Evolutionary conservation across 1,140 invertebrate genomes (phyloP).

Genomic region (Drosophila persimilis): DNA sequence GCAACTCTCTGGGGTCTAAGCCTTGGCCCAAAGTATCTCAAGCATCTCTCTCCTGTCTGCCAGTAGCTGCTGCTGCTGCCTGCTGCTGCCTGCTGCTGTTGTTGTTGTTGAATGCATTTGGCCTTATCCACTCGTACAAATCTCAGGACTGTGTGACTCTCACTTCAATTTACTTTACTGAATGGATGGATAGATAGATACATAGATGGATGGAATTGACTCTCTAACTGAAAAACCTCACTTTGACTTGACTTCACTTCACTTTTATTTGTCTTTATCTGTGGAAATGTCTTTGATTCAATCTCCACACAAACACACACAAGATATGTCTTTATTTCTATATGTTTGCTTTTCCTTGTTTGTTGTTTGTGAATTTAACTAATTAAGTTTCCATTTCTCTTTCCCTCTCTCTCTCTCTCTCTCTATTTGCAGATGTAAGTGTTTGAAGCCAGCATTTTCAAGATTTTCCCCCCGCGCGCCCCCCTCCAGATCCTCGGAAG

Average conservation of each 20-base stretch:
- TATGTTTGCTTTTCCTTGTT: constrained; percentile 29
- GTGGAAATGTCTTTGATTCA: constrained; percentile 26
- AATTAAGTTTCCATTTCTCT: constrained; percentile 70
- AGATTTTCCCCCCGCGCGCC: constrained; percentile 11
- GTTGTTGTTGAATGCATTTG: no score
- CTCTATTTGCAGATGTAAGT: constrained; percentile 78
- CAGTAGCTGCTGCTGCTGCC: no score
- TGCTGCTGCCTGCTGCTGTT: no score
- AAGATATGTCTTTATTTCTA: background rate
- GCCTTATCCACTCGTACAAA: constrained; percentile 24
- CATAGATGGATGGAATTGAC: no score
- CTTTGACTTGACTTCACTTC: constrained; percentile 39
- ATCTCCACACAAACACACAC: constrained; percentile 10
- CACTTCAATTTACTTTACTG: constrained; percentile 13
- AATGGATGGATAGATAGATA: no score
- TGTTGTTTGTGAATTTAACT: constrained; percentile 69
- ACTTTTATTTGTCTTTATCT: constrained; percentile 56
- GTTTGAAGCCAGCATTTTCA: constrained; percentile 15
- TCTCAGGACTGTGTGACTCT: constrained; percentile 5
- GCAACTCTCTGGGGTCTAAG: constrained; percentile 35
- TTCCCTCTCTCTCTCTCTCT: constrained; percentile 6
- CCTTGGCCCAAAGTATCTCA: constrained; percentile 18
- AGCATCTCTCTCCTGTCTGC: constrained; percentile 16
- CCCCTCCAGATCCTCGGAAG: background rate
- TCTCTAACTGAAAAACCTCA: constrained; percentile 19